Evolutionary conservation across 2,797 vertebrate genomes (phyloP).

Genomic region (Delichon dasypus): DNA sequence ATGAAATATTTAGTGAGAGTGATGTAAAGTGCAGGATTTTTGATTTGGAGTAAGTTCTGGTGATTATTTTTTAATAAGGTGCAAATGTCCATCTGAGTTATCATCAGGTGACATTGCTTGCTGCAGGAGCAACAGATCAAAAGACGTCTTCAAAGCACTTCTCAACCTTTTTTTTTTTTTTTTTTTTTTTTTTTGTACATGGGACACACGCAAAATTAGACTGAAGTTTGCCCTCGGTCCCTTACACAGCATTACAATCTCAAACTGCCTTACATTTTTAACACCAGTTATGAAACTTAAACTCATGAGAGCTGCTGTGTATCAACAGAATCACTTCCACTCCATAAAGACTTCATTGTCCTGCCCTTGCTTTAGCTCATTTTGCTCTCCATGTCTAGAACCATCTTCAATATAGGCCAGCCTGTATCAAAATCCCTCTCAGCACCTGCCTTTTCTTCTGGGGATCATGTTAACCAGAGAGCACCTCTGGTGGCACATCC

Average conservation of each 20-base stretch:
- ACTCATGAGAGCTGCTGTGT: not conserved
- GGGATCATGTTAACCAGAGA: not conserved
- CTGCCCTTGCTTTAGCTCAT: not conserved
- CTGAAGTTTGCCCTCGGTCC: not conserved
- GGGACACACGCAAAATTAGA: not conserved
- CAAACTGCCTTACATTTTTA: not conserved
- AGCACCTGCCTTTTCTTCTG: not conserved
- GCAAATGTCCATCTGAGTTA: conserved; percentile 74
- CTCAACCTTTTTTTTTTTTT: not conserved
- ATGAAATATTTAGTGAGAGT: conserved; percentile 77
- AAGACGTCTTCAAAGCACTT: not conserved
- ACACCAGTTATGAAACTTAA: not conserved
- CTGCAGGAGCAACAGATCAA: conserved; percentile 75
- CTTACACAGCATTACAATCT: not conserved
- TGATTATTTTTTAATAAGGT: conserved; percentile 75
- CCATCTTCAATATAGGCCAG: not conserved
- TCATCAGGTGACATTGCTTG: conserved; percentile 62
- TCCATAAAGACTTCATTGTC: not conserved
- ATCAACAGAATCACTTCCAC: not conserved
- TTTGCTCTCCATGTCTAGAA: not conserved
- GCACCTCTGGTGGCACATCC: not conserved
- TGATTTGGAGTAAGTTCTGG: conserved; percentile 76
- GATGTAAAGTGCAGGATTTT: conserved; percentile 73
- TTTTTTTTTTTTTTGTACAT: rapidly evolving
- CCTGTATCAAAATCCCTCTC: not conserved